Percentiles rank a stretch among this genome's conserved stretches.
phyloP scores from a whole-genome alignment of 2,797 vertebrate genomes.

The Peromyscus eremicus region DNA sequence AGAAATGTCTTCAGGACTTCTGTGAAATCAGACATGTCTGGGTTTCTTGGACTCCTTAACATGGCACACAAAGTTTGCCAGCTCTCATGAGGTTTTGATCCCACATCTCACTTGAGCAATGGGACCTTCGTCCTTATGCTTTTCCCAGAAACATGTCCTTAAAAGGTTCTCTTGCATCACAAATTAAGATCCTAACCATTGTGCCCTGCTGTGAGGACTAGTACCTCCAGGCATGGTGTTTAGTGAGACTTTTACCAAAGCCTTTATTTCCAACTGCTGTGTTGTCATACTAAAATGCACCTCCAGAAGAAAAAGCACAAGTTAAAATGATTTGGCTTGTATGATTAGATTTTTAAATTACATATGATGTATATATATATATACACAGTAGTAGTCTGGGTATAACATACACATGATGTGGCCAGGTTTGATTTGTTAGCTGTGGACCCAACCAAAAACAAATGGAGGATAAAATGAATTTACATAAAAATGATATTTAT shows the following conservation, averaged over 20 bases:
- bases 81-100: not conserved
- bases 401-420: not conserved
- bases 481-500: not conserved
- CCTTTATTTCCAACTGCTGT: not conserved
- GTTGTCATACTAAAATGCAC: not conserved
- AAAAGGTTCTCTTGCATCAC: not conserved
- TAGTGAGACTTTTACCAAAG: constrained; percentile 8
- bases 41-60: constrained; percentile 4
- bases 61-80: not conserved
- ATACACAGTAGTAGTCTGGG: not conserved
- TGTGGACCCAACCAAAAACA: constrained; percentile 9
- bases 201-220: constrained; percentile 16
- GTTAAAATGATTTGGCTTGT: constrained; percentile 13
- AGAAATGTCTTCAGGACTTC: not conserved
- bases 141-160: not conserved
- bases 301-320: fast-evolving
- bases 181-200: constrained; percentile 15
- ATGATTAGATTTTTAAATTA: not conserved
- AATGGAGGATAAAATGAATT: not conserved
- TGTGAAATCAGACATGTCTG: constrained; percentile 1
- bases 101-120: not conserved
- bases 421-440: not conserved
- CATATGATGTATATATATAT: not conserved
- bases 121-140: not conserved
- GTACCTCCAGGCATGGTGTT: not conserved